Evolutionary conservation across 2,797 vertebrate genomes (phyloP).

Genomic region (Forpus xanthops): DNA sequence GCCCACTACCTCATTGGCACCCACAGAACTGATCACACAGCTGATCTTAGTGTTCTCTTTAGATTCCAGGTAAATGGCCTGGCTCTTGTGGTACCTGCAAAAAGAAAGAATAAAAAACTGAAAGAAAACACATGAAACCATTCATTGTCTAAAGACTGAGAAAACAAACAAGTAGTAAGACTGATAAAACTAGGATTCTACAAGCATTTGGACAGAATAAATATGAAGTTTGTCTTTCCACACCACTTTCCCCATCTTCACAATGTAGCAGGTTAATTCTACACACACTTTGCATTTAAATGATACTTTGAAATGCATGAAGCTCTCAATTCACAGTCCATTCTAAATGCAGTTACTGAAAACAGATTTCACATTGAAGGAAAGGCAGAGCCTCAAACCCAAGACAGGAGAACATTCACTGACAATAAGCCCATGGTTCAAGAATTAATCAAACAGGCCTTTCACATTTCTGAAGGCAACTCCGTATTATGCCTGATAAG

Average conservation of each 20-base stretch:
- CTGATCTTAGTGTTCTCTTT: constrained; percentile 99
- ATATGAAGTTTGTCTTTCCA: background rate
- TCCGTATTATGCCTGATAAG: background rate
- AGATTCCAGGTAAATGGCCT: constrained; percentile 97
- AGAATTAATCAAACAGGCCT: background rate
- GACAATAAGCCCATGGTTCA: background rate
- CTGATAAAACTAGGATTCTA: background rate
- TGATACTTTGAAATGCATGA: background rate
- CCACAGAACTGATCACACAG: constrained; percentile 99
- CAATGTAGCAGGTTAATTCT: background rate
- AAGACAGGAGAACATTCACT: background rate
- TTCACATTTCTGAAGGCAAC: background rate
- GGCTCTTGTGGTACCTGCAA: constrained; percentile 97
- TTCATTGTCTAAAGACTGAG: background rate
- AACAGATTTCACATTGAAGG: background rate
- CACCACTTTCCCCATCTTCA: background rate
- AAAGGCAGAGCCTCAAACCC: background rate
- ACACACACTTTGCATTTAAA: background rate
- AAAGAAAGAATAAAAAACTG: background rate
- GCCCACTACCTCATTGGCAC: constrained; percentile 91
- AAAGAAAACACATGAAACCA: background rate
- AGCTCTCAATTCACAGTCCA: background rate
- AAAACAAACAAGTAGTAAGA: background rate
- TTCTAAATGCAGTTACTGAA: background rate
- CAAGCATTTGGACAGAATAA: background rate